Percentiles rank a stretch among this genome's conserved stretches.
These are phyloP conservation scores for Andrena bucephala DNA, from an alignment of 2,888 invertebrate genomes.

Conservation along the genomic window DNA sequence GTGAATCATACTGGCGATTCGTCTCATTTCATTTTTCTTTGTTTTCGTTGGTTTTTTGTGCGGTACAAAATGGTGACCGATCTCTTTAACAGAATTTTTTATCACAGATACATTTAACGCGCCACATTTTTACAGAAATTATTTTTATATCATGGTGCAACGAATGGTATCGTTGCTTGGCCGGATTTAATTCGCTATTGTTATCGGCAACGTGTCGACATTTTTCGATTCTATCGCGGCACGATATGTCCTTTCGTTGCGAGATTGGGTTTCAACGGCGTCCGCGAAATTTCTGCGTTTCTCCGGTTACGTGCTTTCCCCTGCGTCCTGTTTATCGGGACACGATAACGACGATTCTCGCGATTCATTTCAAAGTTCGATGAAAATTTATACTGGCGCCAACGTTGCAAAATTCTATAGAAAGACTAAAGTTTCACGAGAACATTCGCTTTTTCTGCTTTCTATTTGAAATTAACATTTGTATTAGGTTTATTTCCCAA, in stretches of 20 bases:
- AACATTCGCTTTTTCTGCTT: neutral
- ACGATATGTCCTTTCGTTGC: neutral
- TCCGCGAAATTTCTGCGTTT: conserved; percentile 15
- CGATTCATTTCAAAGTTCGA: conserved; percentile 10
- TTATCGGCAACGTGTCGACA: neutral
- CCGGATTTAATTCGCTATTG: neutral
- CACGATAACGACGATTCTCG: neutral
- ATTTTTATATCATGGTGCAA: neutral
- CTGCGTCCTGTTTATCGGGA: neutral
- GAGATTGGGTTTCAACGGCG: conserved; percentile 1
- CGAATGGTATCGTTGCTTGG: neutral
- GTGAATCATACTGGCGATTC: neutral
- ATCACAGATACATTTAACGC: neutral
- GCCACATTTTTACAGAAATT: neutral
- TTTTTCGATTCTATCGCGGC: neutral
- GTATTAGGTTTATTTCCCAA: too few species aligned
- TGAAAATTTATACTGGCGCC: neutral
- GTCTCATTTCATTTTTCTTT: neutral
- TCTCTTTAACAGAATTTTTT: neutral
- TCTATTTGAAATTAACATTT: too few species aligned
- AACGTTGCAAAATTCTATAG: neutral
- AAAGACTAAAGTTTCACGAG: neutral
- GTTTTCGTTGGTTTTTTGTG: neutral
- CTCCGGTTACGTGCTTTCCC: conserved; percentile 17
- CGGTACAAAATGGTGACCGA: neutral